phyloP scores from a whole-genome alignment of 2,113 vertebrate species.

The Tangachromis dhanisi region DNA sequence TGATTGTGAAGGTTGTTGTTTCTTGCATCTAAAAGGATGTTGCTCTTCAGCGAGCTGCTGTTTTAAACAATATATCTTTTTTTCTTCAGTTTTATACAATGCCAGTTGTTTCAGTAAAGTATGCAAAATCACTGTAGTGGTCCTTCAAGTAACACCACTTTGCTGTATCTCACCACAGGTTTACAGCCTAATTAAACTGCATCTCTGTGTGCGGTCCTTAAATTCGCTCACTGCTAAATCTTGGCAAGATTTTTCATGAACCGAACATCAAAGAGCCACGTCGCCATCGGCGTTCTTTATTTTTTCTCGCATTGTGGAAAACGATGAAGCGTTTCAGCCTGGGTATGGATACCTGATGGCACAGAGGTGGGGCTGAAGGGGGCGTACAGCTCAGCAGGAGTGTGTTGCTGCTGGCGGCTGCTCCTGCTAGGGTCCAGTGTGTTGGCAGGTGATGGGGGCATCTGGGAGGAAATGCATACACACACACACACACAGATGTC shows the following conservation, averaged over 20 bases:
- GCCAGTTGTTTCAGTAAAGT: neutral
- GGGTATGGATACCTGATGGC: conserved; percentile 82
- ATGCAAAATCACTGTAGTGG: neutral
- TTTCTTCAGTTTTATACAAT: neutral
- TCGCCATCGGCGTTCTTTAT: neutral
- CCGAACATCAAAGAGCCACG: neutral
- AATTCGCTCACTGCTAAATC: neutral
- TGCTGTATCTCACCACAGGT: neutral
- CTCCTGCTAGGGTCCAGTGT: conserved; percentile 90
- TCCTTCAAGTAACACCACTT: neutral
- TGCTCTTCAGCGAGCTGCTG: neutral
- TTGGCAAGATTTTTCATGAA: neutral
- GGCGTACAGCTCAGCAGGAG: conserved; percentile 85
- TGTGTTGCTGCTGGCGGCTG: conserved; percentile 76
- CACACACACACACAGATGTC: conserved; percentile 19
- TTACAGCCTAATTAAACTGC: neutral
- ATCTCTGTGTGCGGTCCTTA: neutral
- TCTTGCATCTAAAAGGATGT: neutral
- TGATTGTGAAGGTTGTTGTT: neutral
- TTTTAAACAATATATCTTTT: neutral
- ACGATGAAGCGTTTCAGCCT: neutral
- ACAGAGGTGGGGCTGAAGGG: conserved; percentile 90
- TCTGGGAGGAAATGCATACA: conserved; percentile 68
- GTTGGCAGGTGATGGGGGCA: conserved; percentile 97
- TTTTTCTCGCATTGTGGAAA: neutral